Conservation (phyloP, 2,888 invertebrate genomes). For the Cordilura impudica region DNA sequence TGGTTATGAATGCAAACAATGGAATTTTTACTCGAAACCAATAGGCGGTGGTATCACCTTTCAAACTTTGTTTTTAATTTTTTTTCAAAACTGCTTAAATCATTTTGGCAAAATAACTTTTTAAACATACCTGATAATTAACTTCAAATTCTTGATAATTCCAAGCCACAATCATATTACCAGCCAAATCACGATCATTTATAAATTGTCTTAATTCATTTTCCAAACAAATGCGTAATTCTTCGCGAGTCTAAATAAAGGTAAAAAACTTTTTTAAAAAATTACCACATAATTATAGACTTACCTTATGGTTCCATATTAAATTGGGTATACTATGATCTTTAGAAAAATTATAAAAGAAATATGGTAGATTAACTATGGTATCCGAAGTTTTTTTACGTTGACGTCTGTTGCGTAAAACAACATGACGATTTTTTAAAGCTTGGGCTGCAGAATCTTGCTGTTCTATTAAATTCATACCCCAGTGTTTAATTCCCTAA, state of each 20-base stretch:
- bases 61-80: too few species aligned
- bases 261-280: background rate
- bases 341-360: slow-evolving; percentile 95
- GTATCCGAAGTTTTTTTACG: slow-evolving; percentile 76
- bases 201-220: slow-evolving; percentile 94
- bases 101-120: background rate
- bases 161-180: slow-evolving; percentile 92
- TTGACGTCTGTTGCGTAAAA: slow-evolving; percentile 91
- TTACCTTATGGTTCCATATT: slow-evolving; percentile 98
- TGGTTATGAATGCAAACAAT: too few species aligned
- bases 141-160: slow-evolving; percentile 98
- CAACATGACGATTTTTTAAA: slow-evolving; percentile 87
- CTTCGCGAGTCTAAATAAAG: slow-evolving; percentile 89
- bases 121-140: slow-evolving; percentile 83
- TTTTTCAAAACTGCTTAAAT: too few species aligned
- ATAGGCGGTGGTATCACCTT: too few species aligned
- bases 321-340: slow-evolving; percentile 97
- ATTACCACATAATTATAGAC: slow-evolving; percentile 29
- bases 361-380: slow-evolving; percentile 82
- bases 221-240: slow-evolving; percentile 93
- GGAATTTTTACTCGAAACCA: too few species aligned
- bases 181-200: slow-evolving; percentile 92
- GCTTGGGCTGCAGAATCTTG: slow-evolving; percentile 76
- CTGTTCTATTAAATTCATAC: slow-evolving; percentile 78
- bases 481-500: slow-evolving; percentile 83